Base-by-base conservation (phyloP, 2,113 vertebrate genomes). In the Aspiorhynchus laticeps region DNA sequence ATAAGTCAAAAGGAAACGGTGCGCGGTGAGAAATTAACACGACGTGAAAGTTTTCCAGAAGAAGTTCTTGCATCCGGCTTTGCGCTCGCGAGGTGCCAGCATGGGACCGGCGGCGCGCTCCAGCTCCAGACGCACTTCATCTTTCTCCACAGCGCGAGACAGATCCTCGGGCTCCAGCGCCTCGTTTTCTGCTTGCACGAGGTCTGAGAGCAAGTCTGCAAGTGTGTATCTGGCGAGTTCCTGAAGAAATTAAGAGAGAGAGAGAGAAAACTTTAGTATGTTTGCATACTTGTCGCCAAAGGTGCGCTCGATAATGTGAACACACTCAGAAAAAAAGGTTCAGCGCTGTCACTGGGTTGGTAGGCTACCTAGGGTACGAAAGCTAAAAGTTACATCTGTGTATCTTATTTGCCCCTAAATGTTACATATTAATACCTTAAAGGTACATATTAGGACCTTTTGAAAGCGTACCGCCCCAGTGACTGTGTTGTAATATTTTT, bases 31-130 rank as follows among this genome's bases (percentile, higher is more conserved):
- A 80, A 91, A 94, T 96, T 97, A 99, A 94, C 98, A 99, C 90
- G 98, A 98, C 48, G 98, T 99, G 95, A 99, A 99, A 2, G 98
- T 99, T 95, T 99, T 99, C 98, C 98, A 99, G 96, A 99, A 99
- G 97, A 99, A 99, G 92, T 99, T 99, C 95, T 99, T 99, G 96
- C 98, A 99, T 75, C 98, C 98, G 0, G 98, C 98, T 93, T 99
- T 99, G 90, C 98, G 97, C 93, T 99, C 98, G 46, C 98, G 95
- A 33, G 98, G 97, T 1, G 96, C 95, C 89, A 98, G 93, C 71
- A 97, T 95, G 0, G 97, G 96, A 84, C 96, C 97, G 26, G 96
- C 95, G 5, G 97, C 96, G 46, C 97, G 94, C 90, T 98, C 98
- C 90, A 98, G 94, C 76, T 98, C 97, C 87, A 96, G 75, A 65